Evolutionary conservation across 2,888 invertebrate genomes (phyloP).

Genomic region (Drosophila mimetica): DNA sequence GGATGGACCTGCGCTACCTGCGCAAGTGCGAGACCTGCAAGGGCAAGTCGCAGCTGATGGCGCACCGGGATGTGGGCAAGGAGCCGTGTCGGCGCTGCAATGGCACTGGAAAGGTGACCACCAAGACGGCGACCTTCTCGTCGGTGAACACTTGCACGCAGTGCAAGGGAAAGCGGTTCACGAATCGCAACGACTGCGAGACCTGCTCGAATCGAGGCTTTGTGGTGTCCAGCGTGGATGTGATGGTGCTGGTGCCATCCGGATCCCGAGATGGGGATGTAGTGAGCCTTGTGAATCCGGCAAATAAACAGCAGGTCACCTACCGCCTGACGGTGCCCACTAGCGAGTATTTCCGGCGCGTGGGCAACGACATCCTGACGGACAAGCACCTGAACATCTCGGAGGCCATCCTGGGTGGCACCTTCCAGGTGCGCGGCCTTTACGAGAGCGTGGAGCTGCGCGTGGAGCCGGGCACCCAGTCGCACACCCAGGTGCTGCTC

Average conservation of each 20-base stretch:
- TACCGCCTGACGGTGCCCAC: slow-evolving; percentile 71
- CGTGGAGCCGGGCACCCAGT: slow-evolving; percentile 80
- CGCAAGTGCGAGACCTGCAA: slow-evolving; percentile 79
- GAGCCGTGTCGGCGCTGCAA: slow-evolving; percentile 82
- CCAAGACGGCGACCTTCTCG: slow-evolving; percentile 65
- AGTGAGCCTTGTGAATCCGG: slow-evolving; percentile 74
- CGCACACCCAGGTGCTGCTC: slow-evolving; percentile 74
- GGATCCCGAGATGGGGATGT: slow-evolving; percentile 78
- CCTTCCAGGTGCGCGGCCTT: slow-evolving; percentile 77
- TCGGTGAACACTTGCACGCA: slow-evolving; percentile 65
- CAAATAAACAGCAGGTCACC: slow-evolving; percentile 72
- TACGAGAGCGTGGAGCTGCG: slow-evolving; percentile 77
- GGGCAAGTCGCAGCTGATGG: slow-evolving; percentile 72
- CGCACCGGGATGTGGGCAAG: slow-evolving; percentile 62
- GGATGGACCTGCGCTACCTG: slow-evolving; percentile 69
- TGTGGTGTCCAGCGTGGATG: slow-evolving; percentile 62
- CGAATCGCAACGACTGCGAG: slow-evolving; percentile 77
- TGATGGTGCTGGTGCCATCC: slow-evolving; percentile 74
- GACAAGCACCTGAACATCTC: slow-evolving; percentile 78
- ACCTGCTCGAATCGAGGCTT: slow-evolving; percentile 80
- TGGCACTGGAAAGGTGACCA: slow-evolving; percentile 77
- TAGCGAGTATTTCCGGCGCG: slow-evolving; percentile 77
- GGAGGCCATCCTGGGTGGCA: slow-evolving; percentile 81
- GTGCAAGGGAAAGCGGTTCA: slow-evolving; percentile 80
- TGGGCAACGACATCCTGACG: slow-evolving; percentile 78